Evolutionary conservation across 2,797 vertebrate species (phyloP), one percentile per base, ranked within the genome.

Genomic region (Leptoclinus maculatus): DNA sequence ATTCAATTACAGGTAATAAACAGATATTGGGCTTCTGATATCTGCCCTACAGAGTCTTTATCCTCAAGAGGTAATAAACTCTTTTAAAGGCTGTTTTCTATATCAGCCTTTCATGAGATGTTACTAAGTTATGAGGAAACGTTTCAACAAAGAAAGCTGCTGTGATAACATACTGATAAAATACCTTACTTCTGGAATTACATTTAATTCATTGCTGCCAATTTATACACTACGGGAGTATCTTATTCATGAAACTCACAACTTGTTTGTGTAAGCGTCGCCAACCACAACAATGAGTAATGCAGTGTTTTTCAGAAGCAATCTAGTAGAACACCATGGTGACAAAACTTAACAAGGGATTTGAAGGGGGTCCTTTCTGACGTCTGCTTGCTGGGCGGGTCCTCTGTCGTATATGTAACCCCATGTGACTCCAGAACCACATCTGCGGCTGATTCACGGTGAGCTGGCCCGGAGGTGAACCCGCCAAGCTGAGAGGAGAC

Each of bases 391-490:
- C 53, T 76, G 84, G 87, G 89, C 62, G 89, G 82, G 84, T 77
- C 38, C 43, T 14, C 65, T 57, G 78, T 78, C 36, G 25, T 63
- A 67, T 17, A 67, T 17, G 51, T 32, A 59, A 58, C 63, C 10
- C 41, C 63, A 58, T 83, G 62, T 47, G 62, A 79, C 66, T 80
- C 65, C 75, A 82, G 76, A 78, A 56, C 38, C 83, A 91, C 92
- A 94, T 93, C 90, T 94, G 92, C 80, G 71, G n/a, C 66, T 91
- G 83, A 91, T 94, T 93, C 87, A 85, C 65, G 16, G 67, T 73
- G 82, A 88, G 78, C 67, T 88, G 88, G 84, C 90, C 89, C 51
- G 25, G 77, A 85, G 69, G 75, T 90, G 89, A 93, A 91, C 90
- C 70, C 78, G 21, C 51, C 58, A 47, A 32, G 57, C 66, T 27